Percentiles rank a stretch among this genome's conserved stretches.
phyloP scores from a whole-genome alignment of 2,113 vertebrate genomes.

The Dissostichus mawsoni region DNA sequence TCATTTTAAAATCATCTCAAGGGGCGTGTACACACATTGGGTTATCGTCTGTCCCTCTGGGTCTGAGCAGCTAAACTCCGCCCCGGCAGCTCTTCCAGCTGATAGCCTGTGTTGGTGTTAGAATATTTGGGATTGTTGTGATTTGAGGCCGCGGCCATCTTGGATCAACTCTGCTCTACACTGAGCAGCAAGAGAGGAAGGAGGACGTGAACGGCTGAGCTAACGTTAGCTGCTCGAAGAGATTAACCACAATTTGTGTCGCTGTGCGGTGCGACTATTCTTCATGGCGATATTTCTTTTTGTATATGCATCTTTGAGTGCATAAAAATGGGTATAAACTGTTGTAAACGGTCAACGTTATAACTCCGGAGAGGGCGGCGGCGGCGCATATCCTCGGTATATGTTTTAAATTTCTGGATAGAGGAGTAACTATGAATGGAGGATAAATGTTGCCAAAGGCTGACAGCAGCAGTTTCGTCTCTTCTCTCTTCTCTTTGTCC shows the following conservation, averaged over 20 bases:
- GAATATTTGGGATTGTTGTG: constrained; percentile 85
- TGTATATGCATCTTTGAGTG: background rate
- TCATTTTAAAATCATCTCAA: background rate
- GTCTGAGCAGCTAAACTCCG: constrained; percentile 45
- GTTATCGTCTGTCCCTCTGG: too few relatives aligned
- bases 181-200: constrained; percentile 37
- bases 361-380: constrained; percentile 48
- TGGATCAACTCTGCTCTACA: constrained; percentile 72
- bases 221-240: constrained; percentile 39
- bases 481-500: constrained; percentile 92
- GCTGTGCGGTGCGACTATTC: constrained; percentile 29
- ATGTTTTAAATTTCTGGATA: constrained; percentile 77
- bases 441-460: constrained; percentile 99
- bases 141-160: constrained; percentile 84
- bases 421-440: constrained; percentile 95
- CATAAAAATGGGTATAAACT: constrained; percentile 20
- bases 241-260: constrained; percentile 21
- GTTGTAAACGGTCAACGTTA: constrained; percentile 7
- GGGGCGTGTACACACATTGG: constrained; percentile 29
- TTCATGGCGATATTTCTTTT: background rate
- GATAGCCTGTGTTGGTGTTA: constrained; percentile 46
- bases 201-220: constrained; percentile 29
- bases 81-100: constrained; percentile 59
- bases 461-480: constrained; percentile 93
- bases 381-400: constrained; percentile 60